Evolutionary conservation across 1,140 invertebrate species (phyloP), one percentile per base, ranked within the genome.

Genomic region (Dreissena rostriformis): DNA sequence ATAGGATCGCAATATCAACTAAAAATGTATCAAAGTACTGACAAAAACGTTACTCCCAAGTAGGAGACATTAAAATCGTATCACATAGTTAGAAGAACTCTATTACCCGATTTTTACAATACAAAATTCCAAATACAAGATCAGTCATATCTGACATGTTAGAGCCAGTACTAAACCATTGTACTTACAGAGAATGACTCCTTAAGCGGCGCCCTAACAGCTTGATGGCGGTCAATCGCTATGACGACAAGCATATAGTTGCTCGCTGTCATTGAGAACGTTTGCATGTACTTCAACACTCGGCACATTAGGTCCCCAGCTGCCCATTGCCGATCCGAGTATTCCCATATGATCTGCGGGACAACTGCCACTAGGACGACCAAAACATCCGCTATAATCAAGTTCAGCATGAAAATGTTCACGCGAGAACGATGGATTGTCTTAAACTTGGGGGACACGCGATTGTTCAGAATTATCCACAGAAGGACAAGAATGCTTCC

Each of bases 231-330:
- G 86, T 94, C 94, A 28, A 94, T 86, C 4, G 93, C 94, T 24
- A 94, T 92, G 17, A 92, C 91, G 0, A 94, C 92, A 15, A 94
- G 81, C 90, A 94, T 94, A 85, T 93, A 93, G 26, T 91, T 93
- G 74, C 93, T 94, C 22, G 91, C 88, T 73, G 93, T 92, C 73
- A 94, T 90, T 65, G 92, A 87, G 72, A 93, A 93, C 19, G 91
- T 92, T 82, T 93, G 93, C 19, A 92, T 66, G 71, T 92, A 92
- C 81, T 94, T 94, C 19, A 93, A 76, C 15, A 93, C 53, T 70
- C 90, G 90, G 79, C 93, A 94, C 84, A 91, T 86, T 55, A 90
- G 84, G 70, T 91, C 91, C 8, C 93, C 93, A 10, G 92, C 92
- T 26, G 87, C 49, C 93, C 93, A 94, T 39, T 90, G 84, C 39